These are phyloP conservation scores for Trachelipus rathkii DNA, from an alignment of 1,140 invertebrate genomes.

Conservation along the genomic window DNA sequence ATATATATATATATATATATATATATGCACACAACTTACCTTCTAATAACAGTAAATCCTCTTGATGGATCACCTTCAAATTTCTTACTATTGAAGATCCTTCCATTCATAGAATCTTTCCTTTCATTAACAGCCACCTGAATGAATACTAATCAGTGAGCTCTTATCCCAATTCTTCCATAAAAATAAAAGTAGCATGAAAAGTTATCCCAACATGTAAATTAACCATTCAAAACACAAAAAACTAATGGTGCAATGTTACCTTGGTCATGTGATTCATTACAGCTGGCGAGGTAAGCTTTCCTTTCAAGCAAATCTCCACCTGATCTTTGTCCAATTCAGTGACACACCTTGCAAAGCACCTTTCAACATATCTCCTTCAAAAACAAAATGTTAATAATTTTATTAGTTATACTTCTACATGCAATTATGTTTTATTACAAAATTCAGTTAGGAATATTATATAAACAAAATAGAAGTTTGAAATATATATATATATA, in stretches of 20 bases:
- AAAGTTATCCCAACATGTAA: too few species aligned
- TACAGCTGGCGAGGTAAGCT: conserved; percentile 81
- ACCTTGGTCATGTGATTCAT: conserved; percentile 74
- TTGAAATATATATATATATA: too few species aligned
- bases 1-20: too few species aligned
- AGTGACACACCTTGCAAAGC: conserved; percentile 83
- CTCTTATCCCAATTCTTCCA: conserved; percentile 83
- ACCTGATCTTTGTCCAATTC: conserved; percentile 87
- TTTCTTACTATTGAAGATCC: neutral
- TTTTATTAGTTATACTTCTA: too few species aligned
- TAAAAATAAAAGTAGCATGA: too few species aligned
- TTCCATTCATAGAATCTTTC: neutral
- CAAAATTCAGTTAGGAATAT: too few species aligned
- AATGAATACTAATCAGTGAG: conserved; percentile 62
- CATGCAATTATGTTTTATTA: too few species aligned
- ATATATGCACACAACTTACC: too few species aligned
- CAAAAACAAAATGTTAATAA: conserved; percentile 43
- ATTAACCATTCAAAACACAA: too few species aligned
- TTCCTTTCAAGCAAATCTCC: conserved; percentile 86
- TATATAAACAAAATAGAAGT: too few species aligned
- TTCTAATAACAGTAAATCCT: neutral
- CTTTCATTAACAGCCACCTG: neutral
- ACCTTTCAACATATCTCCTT: conserved; percentile 77
- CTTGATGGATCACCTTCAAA: neutral
- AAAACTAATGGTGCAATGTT: too few species aligned